These are phyloP conservation scores for Petrolisthes cinctipes DNA, from an alignment of 2,888 invertebrate genomes.

Conservation along the genomic window DNA sequence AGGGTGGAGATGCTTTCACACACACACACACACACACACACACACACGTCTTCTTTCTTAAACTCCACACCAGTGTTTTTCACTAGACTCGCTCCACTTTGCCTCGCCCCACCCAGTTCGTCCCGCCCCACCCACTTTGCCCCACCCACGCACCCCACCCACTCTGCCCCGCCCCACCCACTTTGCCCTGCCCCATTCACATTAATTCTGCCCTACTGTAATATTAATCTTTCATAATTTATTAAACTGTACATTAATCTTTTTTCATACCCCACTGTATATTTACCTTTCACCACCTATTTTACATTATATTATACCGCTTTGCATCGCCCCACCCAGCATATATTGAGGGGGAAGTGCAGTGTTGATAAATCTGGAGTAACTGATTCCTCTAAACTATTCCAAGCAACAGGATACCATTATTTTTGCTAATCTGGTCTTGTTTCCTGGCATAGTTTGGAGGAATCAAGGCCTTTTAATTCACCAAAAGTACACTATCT, in stretches of 20 bases:
- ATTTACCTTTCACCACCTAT: neutral
- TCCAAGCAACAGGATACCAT: too few relatives aligned
- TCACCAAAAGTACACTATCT: too few relatives aligned
- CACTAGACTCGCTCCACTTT: neutral
- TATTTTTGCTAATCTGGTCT: too few relatives aligned
- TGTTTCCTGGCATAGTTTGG: too few relatives aligned
- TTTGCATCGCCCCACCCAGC: too few relatives aligned
- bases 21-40: slow-evolving; percentile 16
- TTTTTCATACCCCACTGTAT: too few relatives aligned
- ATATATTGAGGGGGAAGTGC: too few relatives aligned
- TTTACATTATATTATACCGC: neutral
- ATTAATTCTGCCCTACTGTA: neutral
- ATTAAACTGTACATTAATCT: too few relatives aligned
- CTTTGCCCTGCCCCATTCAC: neutral
- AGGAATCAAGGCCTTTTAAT: too few relatives aligned
- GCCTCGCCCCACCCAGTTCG: neutral
- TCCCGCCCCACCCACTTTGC: neutral
- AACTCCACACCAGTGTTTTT: neutral
- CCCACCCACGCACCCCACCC: neutral
- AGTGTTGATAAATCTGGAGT: too few relatives aligned
- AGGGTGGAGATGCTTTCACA: neutral
- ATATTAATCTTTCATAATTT: too few relatives aligned
- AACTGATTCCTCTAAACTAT: too few relatives aligned
- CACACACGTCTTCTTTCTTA: neutral
- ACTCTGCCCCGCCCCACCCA: neutral